Percentiles rank a stretch among this genome's conserved stretches.
These are phyloP conservation scores for Budorcas taxicolor DNA, from an alignment of 2,113 vertebrate genomes.

Conservation along the genomic window DNA sequence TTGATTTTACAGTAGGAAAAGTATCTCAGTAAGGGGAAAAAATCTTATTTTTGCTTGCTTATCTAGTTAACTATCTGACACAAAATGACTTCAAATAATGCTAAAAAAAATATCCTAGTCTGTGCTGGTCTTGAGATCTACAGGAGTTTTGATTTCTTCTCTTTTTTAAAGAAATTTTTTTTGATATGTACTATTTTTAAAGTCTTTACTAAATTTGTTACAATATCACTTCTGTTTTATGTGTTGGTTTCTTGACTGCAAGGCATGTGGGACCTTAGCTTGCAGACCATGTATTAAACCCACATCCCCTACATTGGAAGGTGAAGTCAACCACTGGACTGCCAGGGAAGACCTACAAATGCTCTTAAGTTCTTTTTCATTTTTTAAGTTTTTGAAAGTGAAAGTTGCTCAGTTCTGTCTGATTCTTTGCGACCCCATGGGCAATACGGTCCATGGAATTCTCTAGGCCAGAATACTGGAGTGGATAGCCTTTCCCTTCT, in stretches of 20 bases:
- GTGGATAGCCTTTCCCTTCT: not conserved
- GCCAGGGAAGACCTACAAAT: not conserved
- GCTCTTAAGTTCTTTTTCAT: not conserved
- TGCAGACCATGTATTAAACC: not conserved
- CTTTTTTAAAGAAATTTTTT: not conserved
- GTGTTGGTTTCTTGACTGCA: not conserved
- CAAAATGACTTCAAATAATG: not conserved
- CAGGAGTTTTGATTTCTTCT: not conserved
- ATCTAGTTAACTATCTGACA: not conserved
- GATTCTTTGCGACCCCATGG: not conserved
- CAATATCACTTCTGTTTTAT: not conserved
- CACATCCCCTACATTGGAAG: not conserved
- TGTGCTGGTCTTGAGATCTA: not conserved
- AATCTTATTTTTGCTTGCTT: not conserved
- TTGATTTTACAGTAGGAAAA: not conserved
- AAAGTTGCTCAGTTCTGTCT: not conserved
- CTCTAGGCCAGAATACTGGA: not conserved
- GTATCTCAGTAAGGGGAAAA: not conserved
- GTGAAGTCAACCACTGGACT: not conserved
- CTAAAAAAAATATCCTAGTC: not conserved
- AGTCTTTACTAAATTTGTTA: not conserved
- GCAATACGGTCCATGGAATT: not conserved
- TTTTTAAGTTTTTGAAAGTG: not conserved
- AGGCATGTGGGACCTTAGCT: not conserved
- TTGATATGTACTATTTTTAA: not conserved